Evolutionary conservation across 2,888 invertebrate species (phyloP).

Genomic region (Erebia palarica): DNA sequence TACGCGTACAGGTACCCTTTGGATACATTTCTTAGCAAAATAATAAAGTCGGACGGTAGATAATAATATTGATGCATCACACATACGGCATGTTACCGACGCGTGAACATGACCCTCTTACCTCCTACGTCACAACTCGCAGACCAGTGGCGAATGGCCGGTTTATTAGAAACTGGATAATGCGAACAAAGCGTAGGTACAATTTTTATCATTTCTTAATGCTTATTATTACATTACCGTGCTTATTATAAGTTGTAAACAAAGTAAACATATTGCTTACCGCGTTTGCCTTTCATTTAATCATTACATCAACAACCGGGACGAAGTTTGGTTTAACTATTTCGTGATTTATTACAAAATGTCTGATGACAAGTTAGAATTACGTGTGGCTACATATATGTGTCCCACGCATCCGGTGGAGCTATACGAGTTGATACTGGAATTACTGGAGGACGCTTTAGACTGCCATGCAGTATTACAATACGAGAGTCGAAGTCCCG

Average conservation of each 20-base stretch:
- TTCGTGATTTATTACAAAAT: slow-evolving; percentile 45
- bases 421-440: slow-evolving; percentile 80
- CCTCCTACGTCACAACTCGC: slow-evolving; percentile 35
- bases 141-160: slow-evolving; percentile 28
- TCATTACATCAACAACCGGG: slow-evolving; percentile 10
- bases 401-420: slow-evolving; percentile 84
- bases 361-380: slow-evolving; percentile 60
- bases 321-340: not conserved
- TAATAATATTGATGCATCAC: slow-evolving; percentile 12
- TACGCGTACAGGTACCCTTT: not conserved
- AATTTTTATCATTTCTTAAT: slow-evolving; percentile 29
- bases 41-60: slow-evolving; percentile 8
- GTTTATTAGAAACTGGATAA: slow-evolving; percentile 34
- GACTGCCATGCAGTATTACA: slow-evolving; percentile 76
- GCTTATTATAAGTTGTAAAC: slow-evolving; percentile 20
- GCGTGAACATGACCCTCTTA: slow-evolving; percentile 39
- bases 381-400: slow-evolving; percentile 84
- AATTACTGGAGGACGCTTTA: slow-evolving; percentile 78
- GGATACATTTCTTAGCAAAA: not conserved
- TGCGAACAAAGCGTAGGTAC: slow-evolving; percentile 31
- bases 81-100: slow-evolving; percentile 36
- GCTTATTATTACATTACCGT: slow-evolving; percentile 3
- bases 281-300: slow-evolving; percentile 22
- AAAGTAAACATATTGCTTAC: slow-evolving; percentile 6
- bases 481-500: slow-evolving; percentile 83